Conservation (phyloP, 2,888 invertebrate species). For the Luffia ferchaultella region DNA sequence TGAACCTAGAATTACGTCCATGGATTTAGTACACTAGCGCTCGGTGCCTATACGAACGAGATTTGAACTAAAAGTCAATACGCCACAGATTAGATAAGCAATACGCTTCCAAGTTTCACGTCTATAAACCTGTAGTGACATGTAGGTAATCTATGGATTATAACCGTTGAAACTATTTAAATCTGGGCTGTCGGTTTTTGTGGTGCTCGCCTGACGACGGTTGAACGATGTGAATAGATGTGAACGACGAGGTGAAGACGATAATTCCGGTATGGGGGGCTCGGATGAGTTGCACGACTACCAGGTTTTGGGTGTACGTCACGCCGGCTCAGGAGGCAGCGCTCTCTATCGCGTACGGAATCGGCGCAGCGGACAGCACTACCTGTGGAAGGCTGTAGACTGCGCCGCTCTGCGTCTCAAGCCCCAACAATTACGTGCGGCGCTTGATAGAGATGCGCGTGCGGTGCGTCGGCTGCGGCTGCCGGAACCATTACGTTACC, state of each 20-base stretch:
- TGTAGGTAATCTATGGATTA: not conserved
- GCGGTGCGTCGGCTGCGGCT: not conserved
- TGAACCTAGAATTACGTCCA: no score
- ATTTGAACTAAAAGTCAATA: no score
- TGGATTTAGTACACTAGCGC: no score
- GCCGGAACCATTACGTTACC: slow-evolving; percentile 30
- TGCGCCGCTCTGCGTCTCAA: slow-evolving; percentile 46
- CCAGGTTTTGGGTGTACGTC: slow-evolving; percentile 56
- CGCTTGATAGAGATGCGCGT: not conserved
- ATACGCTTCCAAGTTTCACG: no score
- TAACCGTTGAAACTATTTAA: slow-evolving; percentile 42
- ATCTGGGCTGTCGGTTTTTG: slow-evolving; percentile 27
- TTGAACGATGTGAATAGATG: slow-evolving; percentile 56
- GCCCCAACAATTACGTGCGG: slow-evolving; percentile 15
- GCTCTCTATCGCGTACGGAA: slow-evolving; percentile 61
- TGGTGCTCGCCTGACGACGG: no score
- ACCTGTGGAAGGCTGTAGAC: slow-evolving; percentile 58
- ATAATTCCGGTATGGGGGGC: not conserved
- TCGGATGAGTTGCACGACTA: slow-evolving; percentile 49
- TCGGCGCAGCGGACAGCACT: slow-evolving; percentile 59
- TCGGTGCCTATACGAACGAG: no score
- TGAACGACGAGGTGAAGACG: slow-evolving; percentile 25
- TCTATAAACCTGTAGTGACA: no score
- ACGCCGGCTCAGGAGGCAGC: slow-evolving; percentile 29
- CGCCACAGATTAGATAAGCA: no score